Conservation (phyloP, 2,797 vertebrate species). For the Chromobotia macracanthus region DNA sequence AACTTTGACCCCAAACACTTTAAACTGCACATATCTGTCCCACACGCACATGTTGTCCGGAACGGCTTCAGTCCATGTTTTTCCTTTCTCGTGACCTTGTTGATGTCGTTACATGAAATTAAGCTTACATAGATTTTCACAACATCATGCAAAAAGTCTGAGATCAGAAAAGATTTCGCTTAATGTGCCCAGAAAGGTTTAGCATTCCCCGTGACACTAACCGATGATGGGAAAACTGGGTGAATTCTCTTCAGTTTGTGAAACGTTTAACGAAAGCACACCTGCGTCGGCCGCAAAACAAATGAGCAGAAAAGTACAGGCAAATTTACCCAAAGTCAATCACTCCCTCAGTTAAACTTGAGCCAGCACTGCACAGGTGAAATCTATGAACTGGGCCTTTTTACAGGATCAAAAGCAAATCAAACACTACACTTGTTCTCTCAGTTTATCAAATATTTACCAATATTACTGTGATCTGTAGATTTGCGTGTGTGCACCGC, state of each 20-base stretch:
- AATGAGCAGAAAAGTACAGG: conserved; percentile 43
- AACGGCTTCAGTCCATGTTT: neutral
- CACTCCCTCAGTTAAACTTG: neutral
- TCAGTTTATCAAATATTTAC: conserved; percentile 61
- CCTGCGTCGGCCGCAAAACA: conserved; percentile 42
- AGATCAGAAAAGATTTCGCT: neutral
- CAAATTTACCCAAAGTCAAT: conserved; percentile 45
- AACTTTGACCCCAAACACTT: conserved; percentile 10
- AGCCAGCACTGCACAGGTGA: neutral
- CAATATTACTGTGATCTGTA: neutral
- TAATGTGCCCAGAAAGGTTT: conserved; percentile 8
- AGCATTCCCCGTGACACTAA: conserved; percentile 30
- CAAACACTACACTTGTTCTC: conserved; percentile 38
- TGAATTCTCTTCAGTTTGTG: conserved; percentile 21
- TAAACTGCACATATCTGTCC: conserved; percentile 12
- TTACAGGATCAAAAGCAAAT: conserved; percentile 5
- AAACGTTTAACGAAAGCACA: conserved; percentile 43
- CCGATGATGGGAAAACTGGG: neutral
- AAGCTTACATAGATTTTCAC: neutral
- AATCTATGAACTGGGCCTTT: neutral
- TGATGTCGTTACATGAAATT: neutral
- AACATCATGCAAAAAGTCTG: neutral
- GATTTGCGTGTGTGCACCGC: conserved; percentile 9
- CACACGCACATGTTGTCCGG: neutral
- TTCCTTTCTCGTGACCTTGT: neutral